Conservation (phyloP, 1,140 invertebrate genomes). For the Matsumurasca onukii region DNA sequence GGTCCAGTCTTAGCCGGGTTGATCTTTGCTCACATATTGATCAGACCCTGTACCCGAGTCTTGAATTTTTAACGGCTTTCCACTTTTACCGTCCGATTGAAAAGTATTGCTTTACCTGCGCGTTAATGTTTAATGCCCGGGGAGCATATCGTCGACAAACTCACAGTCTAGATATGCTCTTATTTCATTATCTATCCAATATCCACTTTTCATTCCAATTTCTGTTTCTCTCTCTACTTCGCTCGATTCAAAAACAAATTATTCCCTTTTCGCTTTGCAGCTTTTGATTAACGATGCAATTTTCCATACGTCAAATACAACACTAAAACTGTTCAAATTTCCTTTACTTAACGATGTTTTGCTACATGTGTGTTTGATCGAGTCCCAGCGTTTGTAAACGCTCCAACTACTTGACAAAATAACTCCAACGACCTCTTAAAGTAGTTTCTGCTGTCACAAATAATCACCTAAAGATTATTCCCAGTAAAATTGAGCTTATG, state of each 20-base stretch:
- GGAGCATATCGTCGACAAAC: conserved; percentile 20
- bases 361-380: no score
- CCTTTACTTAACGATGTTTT: no score
- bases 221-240: no score
- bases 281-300: conserved; percentile 24
- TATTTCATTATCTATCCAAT: conserved; percentile 27
- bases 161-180: conserved; percentile 21
- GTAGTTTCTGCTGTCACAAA: no score
- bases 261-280: conserved; percentile 18
- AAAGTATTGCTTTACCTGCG: conserved; percentile 24
- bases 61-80: conserved; percentile 18
- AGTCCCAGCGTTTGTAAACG: no score
- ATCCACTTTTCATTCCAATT: conserved; percentile 24
- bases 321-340: no score
- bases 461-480: no score
- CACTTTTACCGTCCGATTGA: conserved; percentile 25
- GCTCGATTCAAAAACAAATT: conserved; percentile 13
- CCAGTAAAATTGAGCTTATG: no score
- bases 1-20: conserved; percentile 10
- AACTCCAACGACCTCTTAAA: no score
- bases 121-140: conserved; percentile 19
- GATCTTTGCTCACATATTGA: conserved; percentile 16
- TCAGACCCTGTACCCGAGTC: neutral
- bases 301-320: conserved; percentile 1
- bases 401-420: no score